Percentiles rank a stretch among this genome's conserved stretches.
These are phyloP conservation scores for Urocitellus parryii DNA, from an alignment of 2,113 vertebrate genomes.

Conservation along the genomic window DNA sequence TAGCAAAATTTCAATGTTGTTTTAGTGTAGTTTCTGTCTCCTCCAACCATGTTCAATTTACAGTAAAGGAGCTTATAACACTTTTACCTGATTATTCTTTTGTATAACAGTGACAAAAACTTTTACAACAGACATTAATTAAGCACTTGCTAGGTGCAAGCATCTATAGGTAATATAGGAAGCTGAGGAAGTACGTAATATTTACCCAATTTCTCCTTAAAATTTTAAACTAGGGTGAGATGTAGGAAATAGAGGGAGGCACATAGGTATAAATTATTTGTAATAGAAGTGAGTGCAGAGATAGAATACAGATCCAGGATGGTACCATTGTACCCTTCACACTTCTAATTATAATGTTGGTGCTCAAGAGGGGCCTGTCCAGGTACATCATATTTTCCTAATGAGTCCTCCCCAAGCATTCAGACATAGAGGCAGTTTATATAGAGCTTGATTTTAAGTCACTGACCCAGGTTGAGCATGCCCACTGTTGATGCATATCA, in stretches of 20 bases:
- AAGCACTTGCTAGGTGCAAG: not conserved
- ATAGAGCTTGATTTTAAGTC: not conserved
- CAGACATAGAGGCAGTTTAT: not conserved
- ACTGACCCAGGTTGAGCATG: not conserved
- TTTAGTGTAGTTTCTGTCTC: not conserved
- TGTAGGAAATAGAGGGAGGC: not conserved
- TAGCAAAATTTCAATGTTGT: not conserved
- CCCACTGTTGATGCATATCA: not conserved
- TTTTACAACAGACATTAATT: constrained; percentile 29
- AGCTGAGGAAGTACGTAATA: constrained; percentile 18
- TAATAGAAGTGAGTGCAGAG: not conserved
- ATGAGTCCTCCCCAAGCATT: not conserved
- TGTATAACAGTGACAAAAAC: not conserved
- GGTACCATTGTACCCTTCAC: not conserved
- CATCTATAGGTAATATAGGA: not conserved
- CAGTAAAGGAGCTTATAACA: not conserved
- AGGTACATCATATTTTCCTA: not conserved
- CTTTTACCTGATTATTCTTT: not conserved
- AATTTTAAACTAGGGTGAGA: not conserved
- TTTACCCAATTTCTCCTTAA: not conserved
- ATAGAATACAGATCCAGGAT: not conserved
- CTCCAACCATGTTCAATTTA: constrained; percentile 6
- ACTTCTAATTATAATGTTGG: not conserved
- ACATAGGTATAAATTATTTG: not conserved
- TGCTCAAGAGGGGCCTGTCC: not conserved